Conservation (phyloP, 2,113 vertebrate species). For the Taurulus bubalis region DNA sequence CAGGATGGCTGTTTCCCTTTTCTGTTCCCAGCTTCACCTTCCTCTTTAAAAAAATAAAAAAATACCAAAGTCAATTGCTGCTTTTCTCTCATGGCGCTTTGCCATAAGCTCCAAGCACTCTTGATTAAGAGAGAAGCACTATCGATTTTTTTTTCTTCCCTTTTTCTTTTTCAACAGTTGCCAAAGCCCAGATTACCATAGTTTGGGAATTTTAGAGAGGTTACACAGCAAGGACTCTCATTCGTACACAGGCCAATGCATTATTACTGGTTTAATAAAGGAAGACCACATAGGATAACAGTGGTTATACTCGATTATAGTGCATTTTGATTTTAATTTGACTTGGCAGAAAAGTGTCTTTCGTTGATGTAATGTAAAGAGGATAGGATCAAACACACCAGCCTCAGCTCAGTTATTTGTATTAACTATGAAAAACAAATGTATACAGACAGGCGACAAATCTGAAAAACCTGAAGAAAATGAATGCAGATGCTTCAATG, state of each 20-base stretch:
- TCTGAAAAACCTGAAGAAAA: neutral
- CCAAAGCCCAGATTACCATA: conserved; percentile 48
- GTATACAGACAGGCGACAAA: neutral
- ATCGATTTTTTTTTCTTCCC: conserved; percentile 69
- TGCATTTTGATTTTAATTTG: too few relatives aligned
- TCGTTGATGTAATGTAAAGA: neutral
- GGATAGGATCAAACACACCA: neutral
- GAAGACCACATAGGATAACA: neutral
- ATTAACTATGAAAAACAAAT: too few relatives aligned
- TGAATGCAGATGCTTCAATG: neutral
- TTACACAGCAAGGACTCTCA: conserved; percentile 47
- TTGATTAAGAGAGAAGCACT: conserved; percentile 71
- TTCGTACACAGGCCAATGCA: conserved; percentile 18
- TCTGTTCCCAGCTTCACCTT: conserved; percentile 51
- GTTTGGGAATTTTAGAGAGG: conserved; percentile 30
- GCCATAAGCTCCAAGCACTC: conserved; percentile 69
- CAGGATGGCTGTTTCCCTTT: conserved; percentile 20
- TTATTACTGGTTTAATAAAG: neutral
- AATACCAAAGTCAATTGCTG: conserved; percentile 63
- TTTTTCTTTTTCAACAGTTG: conserved; percentile 28
- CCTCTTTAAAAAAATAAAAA: conserved; percentile 15
- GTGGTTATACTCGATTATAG: neutral
- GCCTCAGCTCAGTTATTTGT: too few relatives aligned
- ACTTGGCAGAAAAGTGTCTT: neutral
- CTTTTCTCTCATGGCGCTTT: conserved; percentile 58